Evolutionary conservation across 2,888 invertebrate species (phyloP), one percentile per base, ranked within the genome.

Genomic region (Podabrus alpinus): DNA sequence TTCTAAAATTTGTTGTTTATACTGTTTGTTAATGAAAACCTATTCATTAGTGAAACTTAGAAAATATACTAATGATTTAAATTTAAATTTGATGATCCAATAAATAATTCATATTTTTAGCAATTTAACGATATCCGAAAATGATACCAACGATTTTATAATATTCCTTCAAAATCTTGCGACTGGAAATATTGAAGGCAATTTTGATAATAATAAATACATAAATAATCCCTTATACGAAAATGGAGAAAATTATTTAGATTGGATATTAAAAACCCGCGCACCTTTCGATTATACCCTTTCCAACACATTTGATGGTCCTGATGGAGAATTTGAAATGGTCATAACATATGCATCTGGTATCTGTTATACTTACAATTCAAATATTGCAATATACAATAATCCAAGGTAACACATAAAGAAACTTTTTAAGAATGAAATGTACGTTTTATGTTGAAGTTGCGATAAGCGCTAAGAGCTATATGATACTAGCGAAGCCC

Each of bases 331-430:
- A 19, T 76, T 66, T 66, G 21, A 68, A 15, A 10, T 59, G 17
- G 69, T 71, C 15, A 59, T 73, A 9, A 73, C 71, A 1, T n/a
- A n/a, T n/a, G 76, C 73, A 69, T 61, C 71, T 71, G 76, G 73
- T 21, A 13, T 68, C 2, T 73, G 76, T 21, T 76, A 61, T 19
- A 64, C 17, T 7, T 71, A 73, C 24, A 76, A 76, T 24, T 76
- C 76, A n/a, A 11, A 60, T 68, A 69, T 73, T 45, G 68, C 73
- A 11, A 10, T 16, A 11, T 10, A 61, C 2, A 61, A 3, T 13
- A 61, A 61, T 61, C 61, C 61, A 15, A 17, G 17, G 17, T 61
- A 15, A 61, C n/a, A 15, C 3, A 13, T 13, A 15, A 13, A 59
- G 2, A n/a, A 59, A 59, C 13, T 2, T 4, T 5, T 15, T 15